Base-by-base conservation (phyloP, 2,113 vertebrate genomes). In the Steatornis caripensis region DNA sequence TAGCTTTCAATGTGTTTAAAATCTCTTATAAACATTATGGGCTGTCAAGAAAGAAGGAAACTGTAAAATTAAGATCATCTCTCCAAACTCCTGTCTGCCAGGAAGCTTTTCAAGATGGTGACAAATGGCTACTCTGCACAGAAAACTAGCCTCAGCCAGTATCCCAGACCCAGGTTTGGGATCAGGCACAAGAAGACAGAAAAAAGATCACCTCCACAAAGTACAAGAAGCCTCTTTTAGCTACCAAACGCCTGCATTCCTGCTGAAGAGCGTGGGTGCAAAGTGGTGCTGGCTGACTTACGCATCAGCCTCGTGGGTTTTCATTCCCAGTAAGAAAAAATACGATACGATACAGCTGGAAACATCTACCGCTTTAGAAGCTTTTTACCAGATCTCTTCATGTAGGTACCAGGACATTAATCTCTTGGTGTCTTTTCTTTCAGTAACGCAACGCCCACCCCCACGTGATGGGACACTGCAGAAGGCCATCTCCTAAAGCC, bases 21-120 rank as follows among this genome's bases (percentile, higher is more conserved):
- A 78, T 68, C 34, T 84, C 53, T 39, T 87, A n/a, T 24, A 92
- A 91, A 64, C 6, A 2, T 82, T 85, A 49, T 16, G 53, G 84
- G 30, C 72, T 84, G 48, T 68, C 80, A 92, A 74, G 48, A 64
- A 66, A 91, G 61, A 65, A 84, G 57, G 65, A 89, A 87, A 70
- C 5, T 57, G 27, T 79, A 48, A 95, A 72, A 87, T 29, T 89
- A 2, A 2, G 8, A 68, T 64, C 32, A 68, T 55, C 23, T 91
- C 46, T 87, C 45, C 57, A 76, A 62, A 76, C 64, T 95, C 61
- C 45, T 81, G 26, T 53, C 65, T 64, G 8, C 21, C 2, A 2
- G 46, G 39, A 88, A 88, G 68, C 12, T 90, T 54, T 84, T 69
- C 39, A 66, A 69, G 41, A 18, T 23, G 37, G 86, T 48, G 12